These are phyloP conservation scores for Cynaeus angustus DNA, from an alignment of 2,888 invertebrate species.

Conservation along the genomic window DNA sequence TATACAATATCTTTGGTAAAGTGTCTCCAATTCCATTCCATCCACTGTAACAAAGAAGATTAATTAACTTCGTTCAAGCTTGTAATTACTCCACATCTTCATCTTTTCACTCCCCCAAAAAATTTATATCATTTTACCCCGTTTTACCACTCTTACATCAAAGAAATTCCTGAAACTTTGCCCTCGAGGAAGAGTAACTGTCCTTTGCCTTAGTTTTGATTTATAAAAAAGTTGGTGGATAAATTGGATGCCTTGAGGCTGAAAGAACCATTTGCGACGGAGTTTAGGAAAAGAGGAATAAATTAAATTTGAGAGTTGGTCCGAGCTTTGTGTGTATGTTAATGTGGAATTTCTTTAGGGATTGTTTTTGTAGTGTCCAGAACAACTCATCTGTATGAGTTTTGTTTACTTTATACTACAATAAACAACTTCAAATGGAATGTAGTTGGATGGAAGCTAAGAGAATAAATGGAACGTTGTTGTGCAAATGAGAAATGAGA, in stretches of 20 bases:
- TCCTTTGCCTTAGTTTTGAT: not conserved
- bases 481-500: too few species aligned
- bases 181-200: not conserved
- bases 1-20: slow-evolving; percentile 82
- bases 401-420: slow-evolving; percentile 25
- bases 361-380: slow-evolving; percentile 24
- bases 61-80: slow-evolving; percentile 30
- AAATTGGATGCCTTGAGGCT: not conserved
- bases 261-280: not conserved
- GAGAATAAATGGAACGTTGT: too few species aligned
- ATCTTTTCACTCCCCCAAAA: not conserved
- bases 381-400: slow-evolving; percentile 13
- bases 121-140: not conserved
- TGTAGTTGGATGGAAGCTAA: slow-evolving; percentile 12
- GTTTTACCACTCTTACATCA: not conserved
- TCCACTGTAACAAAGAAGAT: slow-evolving; percentile 68
- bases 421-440: slow-evolving; percentile 34
- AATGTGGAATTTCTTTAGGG: slow-evolving; percentile 20
- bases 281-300: slow-evolving; percentile 1
- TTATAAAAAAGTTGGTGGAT: not conserved
- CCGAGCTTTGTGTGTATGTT: slow-evolving; percentile 6
- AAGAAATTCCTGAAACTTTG: not conserved
- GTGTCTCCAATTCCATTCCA: slow-evolving; percentile 80
- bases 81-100: slow-evolving; percentile 10
- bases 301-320: slow-evolving; percentile 22